Percentiles rank a stretch among this genome's conserved stretches.
phyloP scores from a whole-genome alignment of 2,797 vertebrate genomes.

The Danio jaintianensis region DNA sequence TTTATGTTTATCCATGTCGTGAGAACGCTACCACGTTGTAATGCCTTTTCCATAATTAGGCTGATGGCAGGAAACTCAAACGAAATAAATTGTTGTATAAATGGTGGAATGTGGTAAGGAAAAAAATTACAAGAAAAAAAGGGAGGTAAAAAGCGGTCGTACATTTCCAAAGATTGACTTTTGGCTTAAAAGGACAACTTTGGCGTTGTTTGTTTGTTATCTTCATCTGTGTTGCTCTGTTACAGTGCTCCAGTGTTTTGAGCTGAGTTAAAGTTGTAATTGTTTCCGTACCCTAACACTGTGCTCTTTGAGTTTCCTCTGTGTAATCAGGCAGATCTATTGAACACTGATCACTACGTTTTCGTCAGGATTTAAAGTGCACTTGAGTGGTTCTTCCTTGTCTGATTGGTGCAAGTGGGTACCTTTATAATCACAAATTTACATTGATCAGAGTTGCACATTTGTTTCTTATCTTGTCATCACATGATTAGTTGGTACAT shows the following conservation, averaged over 20 bases:
- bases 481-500: constrained; percentile 1
- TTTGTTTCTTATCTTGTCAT: constrained; percentile 31
- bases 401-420: constrained; percentile 13
- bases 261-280: constrained; percentile 34
- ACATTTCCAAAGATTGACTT: constrained; percentile 31
- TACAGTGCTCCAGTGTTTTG: constrained; percentile 26
- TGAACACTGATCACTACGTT: constrained; percentile 45
- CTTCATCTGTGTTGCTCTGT: constrained; percentile 48
- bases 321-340: constrained; percentile 47
- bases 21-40: constrained; percentile 71
- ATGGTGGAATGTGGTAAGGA: constrained; percentile 41
- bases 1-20: constrained; percentile 72
- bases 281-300: constrained; percentile 41
- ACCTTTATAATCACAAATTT: not conserved
- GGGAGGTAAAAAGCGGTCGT: constrained; percentile 42
- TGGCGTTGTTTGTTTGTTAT: constrained; percentile 44
- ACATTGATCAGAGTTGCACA: constrained; percentile 11
- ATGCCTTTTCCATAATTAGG: constrained; percentile 70
- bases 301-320: constrained; percentile 52
- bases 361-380: constrained; percentile 26
- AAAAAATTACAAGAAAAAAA: constrained; percentile 43
- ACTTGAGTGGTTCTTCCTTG: constrained; percentile 7
- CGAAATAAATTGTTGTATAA: constrained; percentile 55
- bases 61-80: constrained; percentile 63
- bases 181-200: constrained; percentile 48